Evolutionary conservation across 2,797 vertebrate species (phyloP).

Genomic region (Fistularia tabacaria): DNA sequence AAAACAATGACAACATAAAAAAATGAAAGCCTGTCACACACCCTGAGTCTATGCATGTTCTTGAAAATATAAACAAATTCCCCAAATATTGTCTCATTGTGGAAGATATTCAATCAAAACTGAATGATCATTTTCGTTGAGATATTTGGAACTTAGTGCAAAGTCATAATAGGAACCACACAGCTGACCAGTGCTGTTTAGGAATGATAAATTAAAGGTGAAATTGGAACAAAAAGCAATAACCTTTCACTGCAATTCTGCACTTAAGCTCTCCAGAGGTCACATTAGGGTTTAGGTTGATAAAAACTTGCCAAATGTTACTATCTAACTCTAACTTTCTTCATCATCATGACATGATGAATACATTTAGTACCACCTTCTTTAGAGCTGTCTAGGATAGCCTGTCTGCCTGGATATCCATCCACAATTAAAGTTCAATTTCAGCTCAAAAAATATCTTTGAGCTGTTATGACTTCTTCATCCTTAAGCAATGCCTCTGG

Average conservation of each 20-base stretch:
- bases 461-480: conserved; percentile 22
- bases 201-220: conserved; percentile 65
- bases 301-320: conserved; percentile 6
- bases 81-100: conserved; percentile 22
- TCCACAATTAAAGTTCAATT: no score
- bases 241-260: conserved; percentile 46
- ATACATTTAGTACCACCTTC: neutral
- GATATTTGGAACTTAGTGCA: conserved; percentile 61
- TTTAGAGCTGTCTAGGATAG: no score
- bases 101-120: conserved; percentile 19
- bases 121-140: conserved; percentile 5
- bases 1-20: conserved; percentile 26
- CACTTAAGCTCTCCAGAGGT: conserved; percentile 30
- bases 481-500: conserved; percentile 34
- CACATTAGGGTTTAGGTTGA: conserved; percentile 24
- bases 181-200: conserved; percentile 75
- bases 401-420: no score
- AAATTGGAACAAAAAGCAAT: conserved; percentile 37
- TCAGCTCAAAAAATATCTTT: conserved; percentile 26
- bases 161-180: conserved; percentile 65
- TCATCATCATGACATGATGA: conserved; percentile 14
- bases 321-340: conserved; percentile 8
- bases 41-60: conserved; percentile 53
- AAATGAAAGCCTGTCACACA: conserved; percentile 41
- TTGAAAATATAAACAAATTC: conserved; percentile 5